A percentile compares a stretch with the other conserved stretches of the same genome.
These are phyloP conservation scores for Pogonophryne albipinna DNA, from an alignment of 2,797 vertebrate species.

Conservation along the genomic window DNA sequence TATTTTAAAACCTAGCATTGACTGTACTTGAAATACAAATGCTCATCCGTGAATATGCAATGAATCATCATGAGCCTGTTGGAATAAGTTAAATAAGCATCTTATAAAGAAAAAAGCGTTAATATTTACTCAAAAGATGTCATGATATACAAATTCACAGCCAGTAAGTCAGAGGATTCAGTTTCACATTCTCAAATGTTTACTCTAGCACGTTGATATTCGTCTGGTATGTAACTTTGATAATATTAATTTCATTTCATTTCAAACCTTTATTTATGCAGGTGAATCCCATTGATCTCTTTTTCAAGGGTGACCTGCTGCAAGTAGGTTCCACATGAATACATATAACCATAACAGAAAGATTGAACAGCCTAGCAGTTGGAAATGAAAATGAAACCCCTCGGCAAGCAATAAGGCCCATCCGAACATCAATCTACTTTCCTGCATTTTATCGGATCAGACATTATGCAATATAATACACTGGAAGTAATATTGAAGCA, in stretches of 20 bases:
- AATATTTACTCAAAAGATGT: constrained; percentile 71
- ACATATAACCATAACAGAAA: constrained; percentile 70
- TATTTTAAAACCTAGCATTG: constrained; percentile 18
- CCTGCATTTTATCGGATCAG: constrained; percentile 69
- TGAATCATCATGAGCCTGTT: constrained; percentile 73
- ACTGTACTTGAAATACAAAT: constrained; percentile 10
- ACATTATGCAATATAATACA: constrained; percentile 80
- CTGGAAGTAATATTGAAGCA: constrained; percentile 76
- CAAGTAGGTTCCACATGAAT: too few relatives aligned
- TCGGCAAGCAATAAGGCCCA: constrained; percentile 78
- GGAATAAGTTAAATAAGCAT: constrained; percentile 70
- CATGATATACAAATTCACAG: constrained; percentile 85
- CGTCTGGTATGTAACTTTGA: constrained; percentile 72
- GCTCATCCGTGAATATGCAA: constrained; percentile 51
- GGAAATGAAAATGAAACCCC: constrained; percentile 73
- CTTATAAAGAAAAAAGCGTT: constrained; percentile 63
- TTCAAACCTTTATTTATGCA: too few relatives aligned
- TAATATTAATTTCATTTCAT: constrained; percentile 69
- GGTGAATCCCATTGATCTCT: too few relatives aligned
- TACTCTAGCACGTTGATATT: constrained; percentile 77
- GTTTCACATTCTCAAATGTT: constrained; percentile 82
- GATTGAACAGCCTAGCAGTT: constrained; percentile 81
- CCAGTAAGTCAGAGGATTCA: constrained; percentile 83
- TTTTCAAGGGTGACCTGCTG: too few relatives aligned
- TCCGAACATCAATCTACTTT: constrained; percentile 71